Conservation (phyloP, 2,888 invertebrate species). For the Rambutsinella grinnellia region DNA sequence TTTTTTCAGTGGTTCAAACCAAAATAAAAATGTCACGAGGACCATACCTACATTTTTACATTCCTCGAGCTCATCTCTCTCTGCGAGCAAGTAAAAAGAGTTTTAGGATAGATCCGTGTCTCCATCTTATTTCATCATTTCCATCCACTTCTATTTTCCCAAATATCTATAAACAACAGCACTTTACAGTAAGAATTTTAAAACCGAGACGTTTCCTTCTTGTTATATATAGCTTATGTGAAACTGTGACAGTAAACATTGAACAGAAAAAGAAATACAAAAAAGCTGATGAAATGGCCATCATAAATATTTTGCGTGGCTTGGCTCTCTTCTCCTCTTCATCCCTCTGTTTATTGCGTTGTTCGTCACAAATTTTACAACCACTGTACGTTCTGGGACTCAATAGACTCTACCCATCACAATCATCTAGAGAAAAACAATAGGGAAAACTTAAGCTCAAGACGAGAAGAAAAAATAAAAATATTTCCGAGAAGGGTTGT, state of each 20-base stretch:
- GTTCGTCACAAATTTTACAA: conserved; percentile 36
- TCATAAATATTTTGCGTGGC: conserved; percentile 59
- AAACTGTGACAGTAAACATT: conserved; percentile 33
- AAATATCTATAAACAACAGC: not conserved
- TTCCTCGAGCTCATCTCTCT: not conserved
- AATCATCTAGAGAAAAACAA: not conserved
- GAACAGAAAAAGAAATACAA: conserved; percentile 8
- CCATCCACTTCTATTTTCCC: not conserved
- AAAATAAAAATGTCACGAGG: not conserved
- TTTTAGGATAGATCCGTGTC: not conserved
- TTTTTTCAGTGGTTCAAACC: conserved; percentile 2
- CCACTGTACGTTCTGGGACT: not conserved
- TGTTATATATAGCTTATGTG: not conserved
- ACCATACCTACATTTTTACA: not conserved
- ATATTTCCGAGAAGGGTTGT: not conserved
- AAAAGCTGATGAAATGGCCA: conserved; percentile 56
- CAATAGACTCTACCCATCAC: not conserved
- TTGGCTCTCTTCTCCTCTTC: conserved; percentile 11
- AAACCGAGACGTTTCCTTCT: not conserved
- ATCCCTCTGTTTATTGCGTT: conserved; percentile 14
- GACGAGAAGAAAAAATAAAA: not conserved
- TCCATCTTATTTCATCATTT: not conserved
- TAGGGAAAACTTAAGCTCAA: not conserved
- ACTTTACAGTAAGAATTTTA: not conserved
- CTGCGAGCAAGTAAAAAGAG: not conserved